Base-by-base conservation (phyloP, 92 coral and sea anemone species). In the Isaurus tuberculatus region DNA sequence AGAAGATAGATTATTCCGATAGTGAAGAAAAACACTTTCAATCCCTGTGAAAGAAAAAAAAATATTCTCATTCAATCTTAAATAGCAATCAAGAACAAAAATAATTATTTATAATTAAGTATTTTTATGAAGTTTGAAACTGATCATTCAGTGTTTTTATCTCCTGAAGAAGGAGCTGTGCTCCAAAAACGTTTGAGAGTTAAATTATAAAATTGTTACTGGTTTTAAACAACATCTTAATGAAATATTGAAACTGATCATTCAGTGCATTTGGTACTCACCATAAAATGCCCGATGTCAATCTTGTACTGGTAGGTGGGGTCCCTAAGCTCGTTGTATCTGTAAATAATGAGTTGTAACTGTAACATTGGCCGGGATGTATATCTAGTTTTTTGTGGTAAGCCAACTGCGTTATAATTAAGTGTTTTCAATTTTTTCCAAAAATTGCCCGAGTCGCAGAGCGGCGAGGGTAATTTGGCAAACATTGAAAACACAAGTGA, bases 281-380 rank as follows among this genome's bases (percentile, higher is more conserved):
- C 99, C 99, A 91, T 94, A 49, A 97, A 97, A 70, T 97, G 97
- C 67, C 95, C 94, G 70, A 97, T 97, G 64, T 97, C 99, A 19
- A 97, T 91, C 88, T 97, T 97, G 85, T 92, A 94, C 89, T 97
- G 99, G 79, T 97, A 97, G 11, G 99, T 93, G 14, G 99, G 99
- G 60, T 97, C 99, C 67, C 87, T 91, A 6, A 97, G 89, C 81
- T 97, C 99, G 85, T 97, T 97, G 87, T 92, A 94, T 64, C 99
- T 97, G 70, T 31, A 42, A 43, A 25, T 0, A 55, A 19, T 7
- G 6, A 19, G 8, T 2, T 4, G 63, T 55, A 51, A 51, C 4
- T 51, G 22, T 0, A 51, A 51, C 20, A 36, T 8, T 36, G 8
- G 46, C 13, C 7, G 46, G 7, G 11, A 40, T 3, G 11, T 40